Conservation (phyloP, 2,888 invertebrate genomes). For the Hyposoter didymator region DNA sequence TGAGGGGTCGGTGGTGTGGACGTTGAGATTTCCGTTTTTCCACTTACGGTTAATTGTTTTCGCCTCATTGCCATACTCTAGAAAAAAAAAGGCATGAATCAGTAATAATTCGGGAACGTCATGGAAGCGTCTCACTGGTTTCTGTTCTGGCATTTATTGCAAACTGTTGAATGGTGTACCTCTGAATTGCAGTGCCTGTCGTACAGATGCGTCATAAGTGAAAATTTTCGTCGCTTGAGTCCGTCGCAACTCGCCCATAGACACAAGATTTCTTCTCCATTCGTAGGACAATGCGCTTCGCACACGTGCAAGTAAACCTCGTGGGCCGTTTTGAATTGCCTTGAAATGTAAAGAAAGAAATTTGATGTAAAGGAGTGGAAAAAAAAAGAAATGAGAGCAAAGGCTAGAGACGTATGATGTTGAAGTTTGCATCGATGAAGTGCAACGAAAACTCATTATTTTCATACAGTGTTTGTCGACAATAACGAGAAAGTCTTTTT, state of each 20-base stretch:
- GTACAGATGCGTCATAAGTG: conserved; percentile 97
- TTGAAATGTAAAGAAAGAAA: conserved; percentile 77
- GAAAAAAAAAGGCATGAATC: conserved; percentile 34
- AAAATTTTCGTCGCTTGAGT: conserved; percentile 95
- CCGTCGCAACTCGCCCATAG: conserved; percentile 96
- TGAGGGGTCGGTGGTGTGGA: conserved; percentile 86
- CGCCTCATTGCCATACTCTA: conserved; percentile 81
- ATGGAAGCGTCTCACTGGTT: background rate
- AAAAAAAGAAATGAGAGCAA: background rate
- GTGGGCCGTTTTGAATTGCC: conserved; percentile 90
- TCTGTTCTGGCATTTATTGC: background rate
- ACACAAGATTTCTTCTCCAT: conserved; percentile 92
- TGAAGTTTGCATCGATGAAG: too few species aligned
- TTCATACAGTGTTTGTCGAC: too few species aligned
- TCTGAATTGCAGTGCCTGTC: conserved; percentile 97
- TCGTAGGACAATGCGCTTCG: conserved; percentile 91
- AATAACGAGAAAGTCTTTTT: too few species aligned
- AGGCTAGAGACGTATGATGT: background rate
- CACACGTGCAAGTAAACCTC: conserved; percentile 96
- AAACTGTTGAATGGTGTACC: conserved; percentile 84
- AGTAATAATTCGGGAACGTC: background rate
- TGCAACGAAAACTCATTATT: too few species aligned
- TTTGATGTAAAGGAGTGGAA: background rate
- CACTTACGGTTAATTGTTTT: conserved; percentile 80
- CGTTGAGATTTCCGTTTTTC: conserved; percentile 82